Evolutionary conservation across 2,113 vertebrate species (phyloP).

Genomic region (Thunnus thynnus): DNA sequence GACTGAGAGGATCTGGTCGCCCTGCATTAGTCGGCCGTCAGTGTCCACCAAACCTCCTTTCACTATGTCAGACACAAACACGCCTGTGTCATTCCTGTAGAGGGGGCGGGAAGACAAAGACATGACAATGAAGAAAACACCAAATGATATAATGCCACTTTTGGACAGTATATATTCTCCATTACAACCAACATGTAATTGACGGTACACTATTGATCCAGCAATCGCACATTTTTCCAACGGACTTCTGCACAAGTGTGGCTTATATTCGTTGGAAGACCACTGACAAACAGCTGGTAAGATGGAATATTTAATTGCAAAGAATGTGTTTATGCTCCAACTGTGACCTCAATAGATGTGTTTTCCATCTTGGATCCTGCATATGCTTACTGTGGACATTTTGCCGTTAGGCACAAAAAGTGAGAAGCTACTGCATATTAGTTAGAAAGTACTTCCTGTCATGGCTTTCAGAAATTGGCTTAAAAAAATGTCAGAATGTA

Average conservation of each 20-base stretch:
- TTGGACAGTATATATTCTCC: no score
- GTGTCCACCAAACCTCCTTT: slow-evolving; percentile 93
- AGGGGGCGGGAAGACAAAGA: not conserved
- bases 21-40: slow-evolving; percentile 92
- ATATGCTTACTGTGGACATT: not conserved
- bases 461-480: not conserved
- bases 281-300: slow-evolving; percentile 11
- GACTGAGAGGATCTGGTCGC: slow-evolving; percentile 95
- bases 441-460: not conserved
- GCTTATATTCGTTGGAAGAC: not conserved
- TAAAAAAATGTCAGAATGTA: no score
- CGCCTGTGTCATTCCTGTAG: slow-evolving; percentile 93
- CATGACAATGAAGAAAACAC: not conserved
- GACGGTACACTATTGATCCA: slow-evolving; percentile 19
- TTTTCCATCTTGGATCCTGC: slow-evolving; percentile 32
- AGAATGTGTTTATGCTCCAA: slow-evolving; percentile 3
- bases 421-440: not conserved
- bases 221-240: slow-evolving; percentile 15
- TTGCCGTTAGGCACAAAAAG: not conserved
- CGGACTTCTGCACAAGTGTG: slow-evolving; percentile 19
- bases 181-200: not conserved
- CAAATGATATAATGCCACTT: not conserved
- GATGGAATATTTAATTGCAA: slow-evolving; percentile 37
- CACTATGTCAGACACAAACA: slow-evolving; percentile 98
- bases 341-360: slow-evolving; percentile 23